Base-by-base conservation (phyloP, 2,888 invertebrate genomes). In the Acanthosepion pharaonis region DNA sequence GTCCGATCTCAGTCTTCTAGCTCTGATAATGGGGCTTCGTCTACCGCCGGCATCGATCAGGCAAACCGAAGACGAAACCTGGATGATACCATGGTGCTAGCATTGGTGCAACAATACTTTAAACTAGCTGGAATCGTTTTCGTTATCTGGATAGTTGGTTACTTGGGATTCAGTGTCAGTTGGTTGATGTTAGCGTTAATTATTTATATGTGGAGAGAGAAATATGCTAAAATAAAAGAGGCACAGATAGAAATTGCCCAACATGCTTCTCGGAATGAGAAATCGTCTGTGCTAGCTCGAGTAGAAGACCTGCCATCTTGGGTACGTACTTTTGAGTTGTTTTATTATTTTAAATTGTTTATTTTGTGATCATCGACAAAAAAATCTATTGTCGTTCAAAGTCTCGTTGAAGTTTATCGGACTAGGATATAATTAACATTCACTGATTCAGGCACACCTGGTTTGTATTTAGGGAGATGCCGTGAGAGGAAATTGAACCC, bases 271-370 rank as follows among this genome's bases (percentile, higher is more conserved):
- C 95, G 98, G 1, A 98, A 98, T 94, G 99, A 99, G 97, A 98
- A 99, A 97, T 98, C 98, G 96, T 98, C 99, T 78, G 98, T 99
- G 95, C 98, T 99, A 95, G 99, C 98, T 6, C 98, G 98, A 96
- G 98, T 99, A 94, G 98, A 99, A 97, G 99, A 99, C 97, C 97
- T 99, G 96, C 99, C 99, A 64, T 98, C 99, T 53, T 99, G 99
- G 99, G 99, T 99, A 97, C 98, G 98, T 96, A 91, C 28, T 28
- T 42, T 3, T n/a, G 20, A 28, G 5, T n/a, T 55, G n/a, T 94
- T 42, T 25, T 23, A 20, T 25, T 23, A 20, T 23, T 59, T 23
- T 0, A 15, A 55, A 4, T 55, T 55, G 15, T 55, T 23, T 55
- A 20, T 20, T 0, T 15, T 15, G 55, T 55, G 23, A 5, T 15